These are phyloP conservation scores for Sinelater perroti DNA, from an alignment of 2,888 invertebrate species.

Conservation along the genomic window DNA sequence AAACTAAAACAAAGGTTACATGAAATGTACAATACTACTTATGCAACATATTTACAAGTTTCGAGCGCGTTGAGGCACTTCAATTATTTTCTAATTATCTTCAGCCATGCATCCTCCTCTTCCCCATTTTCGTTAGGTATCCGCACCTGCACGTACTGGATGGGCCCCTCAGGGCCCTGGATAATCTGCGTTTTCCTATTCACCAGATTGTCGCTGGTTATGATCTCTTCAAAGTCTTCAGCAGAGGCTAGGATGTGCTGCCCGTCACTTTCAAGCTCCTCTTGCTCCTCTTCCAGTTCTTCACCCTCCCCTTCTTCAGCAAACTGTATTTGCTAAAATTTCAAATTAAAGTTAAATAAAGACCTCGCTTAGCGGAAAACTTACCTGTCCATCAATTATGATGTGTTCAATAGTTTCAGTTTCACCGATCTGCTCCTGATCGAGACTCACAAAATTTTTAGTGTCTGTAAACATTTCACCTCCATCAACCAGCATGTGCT, in stretches of 20 bases:
- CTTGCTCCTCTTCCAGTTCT: constrained; percentile 48
- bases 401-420: constrained; percentile 55
- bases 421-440: constrained; percentile 45
- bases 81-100: constrained; percentile 55
- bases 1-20: neutral
- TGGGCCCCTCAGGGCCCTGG: constrained; percentile 58
- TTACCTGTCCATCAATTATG: constrained; percentile 57
- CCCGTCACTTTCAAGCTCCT: constrained; percentile 48
- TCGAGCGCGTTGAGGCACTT: no score
- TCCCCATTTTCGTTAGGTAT: constrained; percentile 59
- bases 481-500: constrained; percentile 63
- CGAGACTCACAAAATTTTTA: constrained; percentile 42
- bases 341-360: neutral
- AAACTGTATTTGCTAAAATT: constrained; percentile 55
- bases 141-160: constrained; percentile 58
- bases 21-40: neutral
- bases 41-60: constrained; percentile 3
- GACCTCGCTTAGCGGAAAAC: neutral
- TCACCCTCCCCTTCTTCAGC: constrained; percentile 46
- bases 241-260: constrained; percentile 48
- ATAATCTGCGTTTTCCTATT: constrained; percentile 56
- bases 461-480: constrained; percentile 50
- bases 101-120: constrained; percentile 61
- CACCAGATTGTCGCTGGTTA: constrained; percentile 44
- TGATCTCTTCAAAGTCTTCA: constrained; percentile 52